These are phyloP conservation scores for Heliconius sara DNA, from an alignment of 2,888 invertebrate species.

Conservation along the genomic window DNA sequence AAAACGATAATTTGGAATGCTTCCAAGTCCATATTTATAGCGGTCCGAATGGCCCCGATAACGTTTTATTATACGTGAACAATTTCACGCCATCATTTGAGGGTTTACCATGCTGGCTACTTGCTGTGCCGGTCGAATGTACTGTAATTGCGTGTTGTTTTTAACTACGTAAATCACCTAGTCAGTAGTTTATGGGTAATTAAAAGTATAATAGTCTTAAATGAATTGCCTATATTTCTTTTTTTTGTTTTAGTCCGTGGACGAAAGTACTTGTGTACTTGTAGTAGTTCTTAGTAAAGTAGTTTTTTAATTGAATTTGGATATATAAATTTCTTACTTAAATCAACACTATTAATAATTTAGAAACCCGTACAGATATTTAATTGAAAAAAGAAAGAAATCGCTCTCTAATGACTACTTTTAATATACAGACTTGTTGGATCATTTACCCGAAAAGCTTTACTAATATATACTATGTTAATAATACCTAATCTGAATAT, in stretches of 20 bases:
- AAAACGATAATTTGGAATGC: constrained; percentile 53
- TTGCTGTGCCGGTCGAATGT: constrained; percentile 5
- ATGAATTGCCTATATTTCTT: not conserved
- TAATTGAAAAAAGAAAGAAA: too few species aligned
- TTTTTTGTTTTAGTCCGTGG: not conserved
- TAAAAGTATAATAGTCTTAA: constrained; percentile 5
- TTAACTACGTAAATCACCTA: constrained; percentile 25
- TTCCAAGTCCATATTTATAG: constrained; percentile 51
- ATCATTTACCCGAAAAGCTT: too few species aligned
- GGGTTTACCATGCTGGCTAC: constrained; percentile 35
- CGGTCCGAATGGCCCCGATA: constrained; percentile 48
- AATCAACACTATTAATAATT: not conserved
- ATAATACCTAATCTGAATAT: too few species aligned
- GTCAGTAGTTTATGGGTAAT: not conserved
- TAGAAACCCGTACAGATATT: too few species aligned
- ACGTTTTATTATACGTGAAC: constrained; percentile 48
- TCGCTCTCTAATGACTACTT: too few species aligned
- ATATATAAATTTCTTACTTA: not conserved
- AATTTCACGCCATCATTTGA: constrained; percentile 49
- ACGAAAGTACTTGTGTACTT: not conserved
- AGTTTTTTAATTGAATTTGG: not conserved
- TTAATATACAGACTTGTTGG: too few species aligned
- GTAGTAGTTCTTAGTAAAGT: not conserved
- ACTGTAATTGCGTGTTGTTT: constrained; percentile 30
- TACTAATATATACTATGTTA: too few species aligned